Percentiles rank a stretch among this genome's conserved stretches.
Evolutionary conservation across 2,888 invertebrate genomes (phyloP).

Genomic region (Himalopsyche japonica): DNA sequence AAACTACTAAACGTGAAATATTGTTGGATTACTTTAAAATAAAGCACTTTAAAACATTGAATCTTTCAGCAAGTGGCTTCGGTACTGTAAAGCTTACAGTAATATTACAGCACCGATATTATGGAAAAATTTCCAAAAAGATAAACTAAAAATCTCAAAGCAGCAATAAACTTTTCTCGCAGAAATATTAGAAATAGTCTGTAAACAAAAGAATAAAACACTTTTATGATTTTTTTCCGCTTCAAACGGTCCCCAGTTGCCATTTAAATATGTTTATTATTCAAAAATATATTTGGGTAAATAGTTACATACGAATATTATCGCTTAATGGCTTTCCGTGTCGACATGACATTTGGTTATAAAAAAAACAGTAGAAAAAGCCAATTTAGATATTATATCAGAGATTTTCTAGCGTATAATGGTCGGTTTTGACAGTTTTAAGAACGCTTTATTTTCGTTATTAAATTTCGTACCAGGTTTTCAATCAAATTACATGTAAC

Average conservation of each 20-base stretch:
- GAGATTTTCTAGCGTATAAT: not conserved
- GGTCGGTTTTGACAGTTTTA: not conserved
- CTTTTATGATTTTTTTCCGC: not conserved
- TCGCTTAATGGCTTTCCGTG: not conserved
- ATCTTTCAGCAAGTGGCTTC: no score
- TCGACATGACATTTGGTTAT: not conserved
- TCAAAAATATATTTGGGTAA: not conserved
- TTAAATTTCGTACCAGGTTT: not conserved
- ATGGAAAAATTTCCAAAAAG: no score
- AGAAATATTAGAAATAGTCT: not conserved
- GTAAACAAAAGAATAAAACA: not conserved
- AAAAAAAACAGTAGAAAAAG: not conserved
- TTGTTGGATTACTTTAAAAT: no score
- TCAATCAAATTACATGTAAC: no score
- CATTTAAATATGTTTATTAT: not conserved
- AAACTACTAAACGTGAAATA: no score
- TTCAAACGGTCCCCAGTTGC: not conserved
- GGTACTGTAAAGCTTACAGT: no score
- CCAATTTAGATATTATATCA: not conserved
- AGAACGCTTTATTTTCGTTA: not conserved
- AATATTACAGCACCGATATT: no score
- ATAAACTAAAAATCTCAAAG: no score
- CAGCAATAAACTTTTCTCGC: not conserved
- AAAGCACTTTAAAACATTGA: no score
- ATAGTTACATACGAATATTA: constrained; percentile 1